phyloP scores from a whole-genome alignment of 2,888 invertebrate genomes.

The Schrankia costaestrigalis region DNA sequence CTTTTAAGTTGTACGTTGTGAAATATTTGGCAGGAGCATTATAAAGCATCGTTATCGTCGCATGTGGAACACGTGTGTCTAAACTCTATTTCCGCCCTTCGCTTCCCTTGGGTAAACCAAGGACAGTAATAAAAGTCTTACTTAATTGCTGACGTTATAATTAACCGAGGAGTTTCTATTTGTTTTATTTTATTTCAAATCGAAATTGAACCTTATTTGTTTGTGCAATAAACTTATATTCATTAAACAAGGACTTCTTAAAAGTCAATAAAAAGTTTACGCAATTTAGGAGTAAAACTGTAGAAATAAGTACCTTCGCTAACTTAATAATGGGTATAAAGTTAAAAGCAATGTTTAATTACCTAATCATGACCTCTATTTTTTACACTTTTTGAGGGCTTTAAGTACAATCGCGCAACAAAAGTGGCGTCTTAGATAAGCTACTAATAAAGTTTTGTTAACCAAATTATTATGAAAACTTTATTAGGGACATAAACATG shows the following conservation, averaged over 20 bases:
- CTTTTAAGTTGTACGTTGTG: conserved; percentile 11
- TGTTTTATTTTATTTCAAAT: conserved; percentile 23
- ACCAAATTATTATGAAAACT: too few species aligned
- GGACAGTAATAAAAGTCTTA: conserved; percentile 64
- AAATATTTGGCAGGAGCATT: conserved; percentile 33
- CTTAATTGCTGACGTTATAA: conserved; percentile 57
- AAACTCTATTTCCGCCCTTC: conserved; percentile 69
- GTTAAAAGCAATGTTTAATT: conserved; percentile 14
- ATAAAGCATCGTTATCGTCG: conserved; percentile 56
- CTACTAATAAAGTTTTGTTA: too few species aligned
- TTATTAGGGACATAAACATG: too few species aligned
- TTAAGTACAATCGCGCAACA: conserved; percentile 8
- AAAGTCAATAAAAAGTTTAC: conserved; percentile 15
- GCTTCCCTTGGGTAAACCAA: conserved; percentile 60
- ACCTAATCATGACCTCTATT: conserved; percentile 13
- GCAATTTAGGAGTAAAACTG: conserved; percentile 16
- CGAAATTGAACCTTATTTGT: conserved; percentile 24
- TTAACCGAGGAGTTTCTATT: conserved; percentile 46
- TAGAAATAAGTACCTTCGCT: conserved; percentile 16
- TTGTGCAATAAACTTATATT: conserved; percentile 8
- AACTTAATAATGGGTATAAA: conserved; percentile 21
- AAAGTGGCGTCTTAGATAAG: too few species aligned
- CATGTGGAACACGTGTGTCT: conserved; percentile 67
- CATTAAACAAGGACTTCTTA: not conserved
- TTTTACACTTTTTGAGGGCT: conserved; percentile 4